These are phyloP conservation scores for Crotalus viridis DNA, from an alignment of 2,113 vertebrate species.

Conservation along the genomic window DNA sequence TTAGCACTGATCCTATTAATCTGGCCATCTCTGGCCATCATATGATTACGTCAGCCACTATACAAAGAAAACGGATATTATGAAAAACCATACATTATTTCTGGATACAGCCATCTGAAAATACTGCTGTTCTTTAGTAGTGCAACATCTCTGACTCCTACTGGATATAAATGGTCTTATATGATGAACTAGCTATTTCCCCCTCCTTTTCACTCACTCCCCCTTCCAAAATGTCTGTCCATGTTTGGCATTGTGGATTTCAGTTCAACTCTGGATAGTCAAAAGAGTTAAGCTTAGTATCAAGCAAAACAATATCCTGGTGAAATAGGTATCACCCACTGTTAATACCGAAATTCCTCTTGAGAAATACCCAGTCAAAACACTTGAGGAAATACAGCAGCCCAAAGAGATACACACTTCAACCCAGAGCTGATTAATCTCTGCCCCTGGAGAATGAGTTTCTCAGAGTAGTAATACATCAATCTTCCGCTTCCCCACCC, in stretches of 20 bases:
- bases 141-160: neutral
- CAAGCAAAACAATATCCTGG: neutral
- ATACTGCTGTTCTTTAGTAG: neutral
- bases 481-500: neutral
- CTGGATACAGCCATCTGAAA: neutral
- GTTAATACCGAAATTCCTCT: conserved; percentile 3
- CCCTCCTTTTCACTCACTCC: neutral
- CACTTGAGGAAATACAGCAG: conserved; percentile 14
- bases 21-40: too few species aligned
- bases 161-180: neutral
- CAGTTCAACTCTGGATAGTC: neutral
- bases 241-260: conserved; percentile 12
- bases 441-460: neutral
- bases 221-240: neutral
- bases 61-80: too few species aligned
- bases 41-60: too few species aligned
- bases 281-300: conserved; percentile 7
- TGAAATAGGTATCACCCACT: neutral
- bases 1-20: neutral
- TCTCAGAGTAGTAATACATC: neutral
- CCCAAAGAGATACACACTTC: neutral
- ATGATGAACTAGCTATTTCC: neutral
- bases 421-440: neutral
- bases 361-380: conserved; percentile 17
- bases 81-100: neutral